Conservation (phyloP, 2,797 vertebrate genomes). For the Myripristis murdjan region DNA sequence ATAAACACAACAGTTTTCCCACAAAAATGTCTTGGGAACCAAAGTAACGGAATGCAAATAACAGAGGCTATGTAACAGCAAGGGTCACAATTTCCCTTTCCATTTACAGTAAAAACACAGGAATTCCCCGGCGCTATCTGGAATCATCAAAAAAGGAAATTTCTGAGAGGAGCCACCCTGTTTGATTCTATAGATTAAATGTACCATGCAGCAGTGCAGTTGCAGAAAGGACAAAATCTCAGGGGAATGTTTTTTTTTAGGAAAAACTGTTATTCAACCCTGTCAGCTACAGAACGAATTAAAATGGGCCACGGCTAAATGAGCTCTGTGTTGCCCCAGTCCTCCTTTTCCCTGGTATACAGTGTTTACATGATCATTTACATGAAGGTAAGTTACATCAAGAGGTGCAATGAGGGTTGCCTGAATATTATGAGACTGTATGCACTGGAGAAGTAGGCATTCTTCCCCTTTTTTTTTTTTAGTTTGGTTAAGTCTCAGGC, state of each 20-base stretch:
- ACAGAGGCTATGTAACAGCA: conserved; percentile 5
- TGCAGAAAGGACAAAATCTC: no score
- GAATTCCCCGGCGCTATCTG: no score
- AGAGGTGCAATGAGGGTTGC: neutral
- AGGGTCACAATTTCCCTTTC: conserved; percentile 19
- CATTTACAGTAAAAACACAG: conserved; percentile 3
- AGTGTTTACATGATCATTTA: neutral
- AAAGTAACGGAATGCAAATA: conserved; percentile 1
- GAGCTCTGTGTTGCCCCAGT: neutral
- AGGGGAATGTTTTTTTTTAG: no score
- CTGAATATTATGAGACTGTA: neutral
- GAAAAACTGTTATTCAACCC: neutral
- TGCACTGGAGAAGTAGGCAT: neutral
- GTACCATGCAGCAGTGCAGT: no score
- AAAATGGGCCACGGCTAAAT: neutral
- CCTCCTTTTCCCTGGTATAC: neutral
- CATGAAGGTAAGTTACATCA: neutral
- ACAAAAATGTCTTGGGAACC: conserved; percentile 32
- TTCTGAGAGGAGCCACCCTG: no score
- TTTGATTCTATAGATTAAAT: no score
- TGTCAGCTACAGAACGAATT: neutral
- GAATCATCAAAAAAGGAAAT: neutral
- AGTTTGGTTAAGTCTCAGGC: no score
- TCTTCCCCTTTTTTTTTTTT: neutral
- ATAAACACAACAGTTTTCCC: conserved; percentile 45